Base-by-base conservation (phyloP, 2,797 vertebrate genomes). In the Sebastolobus altivelis region DNA sequence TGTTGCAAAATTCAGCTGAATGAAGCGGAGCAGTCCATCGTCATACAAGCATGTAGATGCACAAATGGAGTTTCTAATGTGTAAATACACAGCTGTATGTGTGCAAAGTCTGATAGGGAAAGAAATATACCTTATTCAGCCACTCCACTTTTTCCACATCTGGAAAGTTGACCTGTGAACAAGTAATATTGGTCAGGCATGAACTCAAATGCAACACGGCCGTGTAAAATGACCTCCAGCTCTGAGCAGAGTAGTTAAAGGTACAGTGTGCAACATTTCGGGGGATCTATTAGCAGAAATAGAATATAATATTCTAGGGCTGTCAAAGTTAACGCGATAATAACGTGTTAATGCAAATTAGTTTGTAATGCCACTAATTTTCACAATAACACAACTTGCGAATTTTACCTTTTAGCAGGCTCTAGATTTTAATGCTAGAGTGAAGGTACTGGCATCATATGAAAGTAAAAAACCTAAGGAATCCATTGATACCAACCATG, bases 71-170 rank as follows among this genome's bases (percentile, higher is more conserved):
- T 3, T 16, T 8, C 6, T n/a, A 9, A 63, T 62, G 43, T 20
- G 6, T 62, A 65, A 65, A 38, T 12, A 63, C 5, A 52, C 5
- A 49, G 14, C 7, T 72, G 61, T 10, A 49, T 12, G 55, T 13
- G 2, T 69, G 52, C 8, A 55, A 77, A 63, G 12, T 38, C 1
- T 37, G 25, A 35, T 3, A 29, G n/a, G n/a, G 2, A 38, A 11
- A 58, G 14, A 73, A n/a, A 5, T 49, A 37, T 94, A 98, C 97
- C 97, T 99, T 98, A 85, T 99, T 99, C 20, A 99, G 79, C 97
- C 97, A 99, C 80, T 99, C 98, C 0, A 95, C 97, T 91, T 97
- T 96, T 82, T 99, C 98, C 86, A 98, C 96, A 35, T 99, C 97
- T 27, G 97, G 97, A 86, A 98, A 98, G 90, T 94, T 97, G 84